Conservation (phyloP, 2,113 vertebrate species). For the Grallaria varia region DNA sequence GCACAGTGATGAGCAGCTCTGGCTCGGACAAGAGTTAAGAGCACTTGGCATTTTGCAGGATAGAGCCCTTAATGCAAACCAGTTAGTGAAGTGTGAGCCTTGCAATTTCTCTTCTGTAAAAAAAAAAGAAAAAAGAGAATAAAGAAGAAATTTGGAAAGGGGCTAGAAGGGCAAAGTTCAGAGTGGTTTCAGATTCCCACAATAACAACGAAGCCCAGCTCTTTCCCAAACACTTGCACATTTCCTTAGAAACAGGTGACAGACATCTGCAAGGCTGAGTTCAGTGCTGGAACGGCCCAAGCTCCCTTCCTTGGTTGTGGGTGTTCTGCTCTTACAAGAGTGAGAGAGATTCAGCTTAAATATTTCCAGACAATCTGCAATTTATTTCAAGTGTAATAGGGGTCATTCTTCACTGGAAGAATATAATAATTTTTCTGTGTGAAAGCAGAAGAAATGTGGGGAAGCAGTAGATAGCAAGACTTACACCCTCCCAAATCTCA, state of each 20-base stretch:
- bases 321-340: constrained; percentile 56
- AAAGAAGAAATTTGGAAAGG: constrained; percentile 42
- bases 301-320: constrained; percentile 45
- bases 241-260: constrained; percentile 69
- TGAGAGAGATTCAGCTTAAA: constrained; percentile 47
- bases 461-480: background rate
- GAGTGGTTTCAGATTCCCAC: constrained; percentile 57
- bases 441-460: constrained; percentile 1
- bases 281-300: constrained; percentile 16
- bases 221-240: constrained; percentile 62
- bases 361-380: constrained; percentile 59
- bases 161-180: constrained; percentile 53
- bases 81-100: constrained; percentile 14
- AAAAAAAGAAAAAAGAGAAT: background rate
- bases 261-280: constrained; percentile 62
- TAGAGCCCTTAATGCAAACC: constrained; percentile 32
- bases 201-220: constrained; percentile 46
- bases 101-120: constrained; percentile 5
- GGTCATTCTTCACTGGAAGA: constrained; percentile 46
- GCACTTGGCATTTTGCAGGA: constrained; percentile 10
- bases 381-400: constrained; percentile 34
- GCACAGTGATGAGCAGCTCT: constrained; percentile 7
- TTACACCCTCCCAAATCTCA: background rate
- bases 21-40: constrained; percentile 1
- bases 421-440: constrained; percentile 28